These are phyloP conservation scores for Pandion haliaetus DNA, from an alignment of 2,113 vertebrate genomes.

Conservation along the genomic window DNA sequence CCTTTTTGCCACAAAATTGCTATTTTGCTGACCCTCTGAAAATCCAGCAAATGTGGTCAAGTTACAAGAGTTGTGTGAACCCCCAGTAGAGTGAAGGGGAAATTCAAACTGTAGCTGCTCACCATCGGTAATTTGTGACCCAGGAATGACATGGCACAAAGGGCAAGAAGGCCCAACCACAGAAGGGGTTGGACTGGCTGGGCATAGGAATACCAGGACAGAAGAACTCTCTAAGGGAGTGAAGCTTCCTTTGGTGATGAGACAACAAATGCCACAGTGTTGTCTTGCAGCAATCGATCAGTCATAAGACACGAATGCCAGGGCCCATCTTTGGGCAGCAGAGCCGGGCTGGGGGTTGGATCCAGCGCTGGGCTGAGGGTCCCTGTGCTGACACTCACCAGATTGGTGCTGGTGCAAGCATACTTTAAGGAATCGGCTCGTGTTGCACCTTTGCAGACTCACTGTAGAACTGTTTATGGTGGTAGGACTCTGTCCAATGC, in stretches of 20 bases:
- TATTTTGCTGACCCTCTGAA: background rate
- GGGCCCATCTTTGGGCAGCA: background rate
- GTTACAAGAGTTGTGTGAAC: background rate
- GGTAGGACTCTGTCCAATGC: background rate
- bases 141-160: background rate
- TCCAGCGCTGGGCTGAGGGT: fast-evolving
- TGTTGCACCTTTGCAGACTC: fast-evolving
- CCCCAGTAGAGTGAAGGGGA: background rate
- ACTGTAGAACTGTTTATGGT: background rate
- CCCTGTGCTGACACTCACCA: fast-evolving
- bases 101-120: background rate
- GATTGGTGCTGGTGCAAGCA: fast-evolving
- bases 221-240: background rate
- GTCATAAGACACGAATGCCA: fast-evolving
- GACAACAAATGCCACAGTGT: background rate
- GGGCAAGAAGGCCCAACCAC: fast-evolving
- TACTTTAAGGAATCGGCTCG: fast-evolving
- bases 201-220: fast-evolving
- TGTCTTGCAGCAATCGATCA: too few relatives aligned
- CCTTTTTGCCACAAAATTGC: background rate
- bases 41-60: background rate
- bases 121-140: background rate
- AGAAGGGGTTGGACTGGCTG: background rate
- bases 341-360: background rate
- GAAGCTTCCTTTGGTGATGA: background rate